Evolutionary conservation across 64 coral and sea anemone genomes (phyloP), one percentile per base, ranked within the genome.

Genomic region (Porites australiensis): DNA sequence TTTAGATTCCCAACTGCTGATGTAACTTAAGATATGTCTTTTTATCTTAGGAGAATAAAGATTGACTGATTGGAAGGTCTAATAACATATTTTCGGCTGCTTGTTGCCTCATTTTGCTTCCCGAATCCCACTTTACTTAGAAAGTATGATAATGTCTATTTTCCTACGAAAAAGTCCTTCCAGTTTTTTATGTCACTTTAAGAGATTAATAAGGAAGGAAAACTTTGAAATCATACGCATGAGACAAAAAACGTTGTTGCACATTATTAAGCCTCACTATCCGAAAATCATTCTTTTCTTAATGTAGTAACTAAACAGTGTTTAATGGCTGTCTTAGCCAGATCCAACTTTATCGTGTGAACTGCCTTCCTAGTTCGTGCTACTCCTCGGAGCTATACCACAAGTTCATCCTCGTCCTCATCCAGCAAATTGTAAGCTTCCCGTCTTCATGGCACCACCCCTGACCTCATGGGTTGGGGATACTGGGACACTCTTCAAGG

Each of bases 371-470:
- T 3, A 65, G 63, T 65, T 18, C 63, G 19, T 65, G 19, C 63
- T 65, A 65, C 63, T 65, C 19, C 63, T 7, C 63, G 63, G 63
- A 65, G 63, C 63, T 65, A 16, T 65, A 65, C 63, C 37, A 23
- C 18, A 70, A 70, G 66, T 70, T 23, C 3, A 70, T 70, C 66
- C 19, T 70, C 66, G 9, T 70, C 66, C 20, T 70, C 66, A 89
- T 94, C 92, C 92, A 94, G 70, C 61, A 71, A 64, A 87, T 65
- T 74, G 19, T 51, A 37, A 95, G 60, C 22, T 77, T 75, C 44
- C 64, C 79, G 59, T 90, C 65, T 66, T 95, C 93, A 86, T 77
- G 58, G 22, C 58, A 76, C 93, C 93, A 95, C 54, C 93, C 81
- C 55, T 78, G 70, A 77, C 72, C 87, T 51, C 27, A 50, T 77